phyloP scores from a whole-genome alignment of 2,888 invertebrate genomes.

The Drosophila fulvimacula region DNA sequence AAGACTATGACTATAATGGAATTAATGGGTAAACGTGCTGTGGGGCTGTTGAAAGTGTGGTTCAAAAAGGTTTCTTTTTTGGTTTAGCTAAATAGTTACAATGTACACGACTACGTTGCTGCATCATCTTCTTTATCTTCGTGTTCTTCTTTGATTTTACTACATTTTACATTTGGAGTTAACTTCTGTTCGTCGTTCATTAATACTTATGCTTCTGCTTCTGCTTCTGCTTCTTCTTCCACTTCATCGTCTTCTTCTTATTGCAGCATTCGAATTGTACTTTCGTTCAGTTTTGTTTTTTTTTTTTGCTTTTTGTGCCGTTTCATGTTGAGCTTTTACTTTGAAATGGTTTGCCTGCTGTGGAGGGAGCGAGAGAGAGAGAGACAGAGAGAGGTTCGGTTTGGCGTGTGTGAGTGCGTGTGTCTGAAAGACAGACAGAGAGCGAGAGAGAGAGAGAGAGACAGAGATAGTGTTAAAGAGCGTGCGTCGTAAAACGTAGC shows the following conservation, averaged over 20 bases:
- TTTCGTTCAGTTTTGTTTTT: slow-evolving; percentile 45
- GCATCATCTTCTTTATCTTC: slow-evolving; percentile 17
- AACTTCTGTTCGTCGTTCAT: slow-evolving; percentile 7
- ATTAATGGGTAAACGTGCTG: slow-evolving; percentile 47
- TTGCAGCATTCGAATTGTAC: slow-evolving; percentile 57
- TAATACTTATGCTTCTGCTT: slow-evolving; percentile 14
- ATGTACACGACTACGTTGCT: slow-evolving; percentile 70
- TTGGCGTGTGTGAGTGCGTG: slow-evolving; percentile 3
- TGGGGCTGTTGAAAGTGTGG: slow-evolving; percentile 28
- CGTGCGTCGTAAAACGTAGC: slow-evolving; percentile 53
- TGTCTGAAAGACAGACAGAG: not conserved
- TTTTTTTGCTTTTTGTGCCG: slow-evolving; percentile 51
- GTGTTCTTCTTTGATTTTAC: slow-evolving; percentile 6
- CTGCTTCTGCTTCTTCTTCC: slow-evolving; percentile 16
- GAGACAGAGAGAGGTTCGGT: slow-evolving; percentile 1
- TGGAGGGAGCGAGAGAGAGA: slow-evolving; percentile 29
- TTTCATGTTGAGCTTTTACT: slow-evolving; percentile 82
- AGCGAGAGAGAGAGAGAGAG: not conserved
- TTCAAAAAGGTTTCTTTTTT: slow-evolving; percentile 14
- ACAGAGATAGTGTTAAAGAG: slow-evolving; percentile 12
- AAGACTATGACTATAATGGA: slow-evolving; percentile 39
- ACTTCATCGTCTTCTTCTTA: slow-evolving; percentile 7
- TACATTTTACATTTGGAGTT: slow-evolving; percentile 23
- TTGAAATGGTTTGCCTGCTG: slow-evolving; percentile 73
- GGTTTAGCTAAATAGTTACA: slow-evolving; percentile 55